Evolutionary conservation across 2,888 invertebrate genomes (phyloP), one percentile per base, ranked within the genome.

Genomic region (Tetrapedia diversipes): DNA sequence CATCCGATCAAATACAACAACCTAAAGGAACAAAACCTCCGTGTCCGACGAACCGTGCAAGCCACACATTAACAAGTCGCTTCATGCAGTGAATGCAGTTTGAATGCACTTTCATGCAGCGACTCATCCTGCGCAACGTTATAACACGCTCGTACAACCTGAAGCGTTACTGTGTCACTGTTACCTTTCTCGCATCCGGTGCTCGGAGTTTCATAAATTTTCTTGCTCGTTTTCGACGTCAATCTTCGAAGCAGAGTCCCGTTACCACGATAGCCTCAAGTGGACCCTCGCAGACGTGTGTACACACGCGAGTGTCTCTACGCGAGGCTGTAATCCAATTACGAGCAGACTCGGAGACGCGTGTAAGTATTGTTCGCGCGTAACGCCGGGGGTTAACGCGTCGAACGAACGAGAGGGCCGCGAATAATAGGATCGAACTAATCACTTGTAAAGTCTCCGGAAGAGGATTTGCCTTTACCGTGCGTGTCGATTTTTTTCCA

Each of bases 301-400:
- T 79, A 22, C 49, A 70, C n/a, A n/a, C n/a, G n/a, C 59, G 59
- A 66, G 68, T 68, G 79, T 74, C 61, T 53, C n/a, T n/a, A n/a
- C n/a, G 60, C 71, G 72, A 83, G 71, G 76, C 73, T 47, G 69
- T 84, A 83, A 84, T 84, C 82, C 83, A 84, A 84, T 84, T 82
- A 78, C 74, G 65, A 80, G 77, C 41, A 70, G 67, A 77, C 73
- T 72, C 63, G 78, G 68, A 68, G 60, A 60, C 63, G 66, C 65
- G 77, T 78, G 51, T 47, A 71, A 81, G 78, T 73, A 78, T 80
- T 76, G 68, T 72, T 77, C 68, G 72, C 59, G 39, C 69, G 76
- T 80, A 72, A 76, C 65, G 70, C 57, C 39, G 71, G 53, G n/a
- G 64, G 76, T 78, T 72, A 82, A 82, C 74, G 67, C 59, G 41